A percentile compares a stretch with the other conserved stretches of the same genome.
phyloP scores from a whole-genome alignment of 2,888 invertebrate genomes.

The Diabrotica balteata region DNA sequence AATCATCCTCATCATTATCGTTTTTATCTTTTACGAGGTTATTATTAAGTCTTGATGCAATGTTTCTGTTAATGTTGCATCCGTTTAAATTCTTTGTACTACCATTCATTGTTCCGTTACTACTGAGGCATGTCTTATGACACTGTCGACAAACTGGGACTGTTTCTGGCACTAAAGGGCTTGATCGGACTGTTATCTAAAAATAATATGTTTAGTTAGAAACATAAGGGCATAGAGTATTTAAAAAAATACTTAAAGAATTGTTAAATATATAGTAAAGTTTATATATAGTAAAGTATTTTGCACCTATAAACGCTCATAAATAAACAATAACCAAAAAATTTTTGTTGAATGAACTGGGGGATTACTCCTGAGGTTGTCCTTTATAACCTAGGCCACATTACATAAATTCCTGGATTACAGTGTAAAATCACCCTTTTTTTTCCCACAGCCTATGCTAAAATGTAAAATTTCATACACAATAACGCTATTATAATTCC shows the following conservation, averaged over 20 bases:
- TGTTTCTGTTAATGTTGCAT: conserved; percentile 33
- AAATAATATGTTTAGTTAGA: conserved; percentile 1
- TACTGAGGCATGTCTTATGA: conserved; percentile 76
- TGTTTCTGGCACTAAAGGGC: conserved; percentile 75
- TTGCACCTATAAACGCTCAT: too few species aligned
- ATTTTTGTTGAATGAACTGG: too few species aligned
- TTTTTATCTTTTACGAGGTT: conserved; percentile 27
- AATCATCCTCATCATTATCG: conserved; percentile 60
- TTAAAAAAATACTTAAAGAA: not conserved
- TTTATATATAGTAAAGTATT: too few species aligned
- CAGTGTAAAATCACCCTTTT: too few species aligned
- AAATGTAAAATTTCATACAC: too few species aligned
- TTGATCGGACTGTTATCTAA: conserved; percentile 79
- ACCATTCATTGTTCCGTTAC: conserved; percentile 39
- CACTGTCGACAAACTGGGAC: conserved; percentile 79
- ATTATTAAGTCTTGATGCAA: conserved; percentile 29
- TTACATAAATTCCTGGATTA: too few species aligned
- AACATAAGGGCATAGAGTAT: not conserved
- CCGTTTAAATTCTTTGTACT: conserved; percentile 48
- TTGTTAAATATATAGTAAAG: too few species aligned
- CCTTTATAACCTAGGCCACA: too few species aligned
- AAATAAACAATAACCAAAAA: too few species aligned
- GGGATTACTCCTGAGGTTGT: too few species aligned
- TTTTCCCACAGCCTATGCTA: too few species aligned
- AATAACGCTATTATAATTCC: too few species aligned